phyloP scores from a whole-genome alignment of 2,113 vertebrate genomes.

The Malurus cyaneus region DNA sequence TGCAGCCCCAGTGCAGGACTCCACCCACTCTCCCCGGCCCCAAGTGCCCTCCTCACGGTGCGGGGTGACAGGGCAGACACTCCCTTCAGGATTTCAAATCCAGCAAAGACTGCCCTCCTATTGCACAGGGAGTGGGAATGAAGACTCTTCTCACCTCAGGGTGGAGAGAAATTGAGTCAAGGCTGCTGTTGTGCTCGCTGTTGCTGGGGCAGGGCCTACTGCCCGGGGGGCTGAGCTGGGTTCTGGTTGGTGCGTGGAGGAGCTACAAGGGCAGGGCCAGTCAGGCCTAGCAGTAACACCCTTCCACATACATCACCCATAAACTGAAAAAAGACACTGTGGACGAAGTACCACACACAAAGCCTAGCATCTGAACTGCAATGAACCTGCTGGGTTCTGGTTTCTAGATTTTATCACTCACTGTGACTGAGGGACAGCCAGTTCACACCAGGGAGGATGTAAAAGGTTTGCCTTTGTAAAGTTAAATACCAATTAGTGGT shows the following conservation, averaged over 20 bases:
- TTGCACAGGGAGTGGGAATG: accelerated
- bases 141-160: background rate
- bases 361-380: background rate
- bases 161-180: background rate
- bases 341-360: background rate
- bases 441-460: background rate
- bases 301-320: background rate
- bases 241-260: too few species aligned
- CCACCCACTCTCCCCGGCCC: accelerated
- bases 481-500: background rate
- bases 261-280: background rate
- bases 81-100: background rate
- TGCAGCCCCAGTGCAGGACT: background rate
- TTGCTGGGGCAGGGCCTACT: background rate
- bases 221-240: background rate
- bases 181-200: background rate
- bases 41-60: accelerated
- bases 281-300: background rate
- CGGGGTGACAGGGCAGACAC: accelerated
- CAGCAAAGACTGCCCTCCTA: background rate
- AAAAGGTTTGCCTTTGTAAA: background rate
- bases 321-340: background rate
- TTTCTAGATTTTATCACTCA: background rate
- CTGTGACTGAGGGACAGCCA: background rate
- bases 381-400: background rate